Evolutionary conservation across 2,888 invertebrate species (phyloP).

Genomic region (Neoitamus cyanurus): DNA sequence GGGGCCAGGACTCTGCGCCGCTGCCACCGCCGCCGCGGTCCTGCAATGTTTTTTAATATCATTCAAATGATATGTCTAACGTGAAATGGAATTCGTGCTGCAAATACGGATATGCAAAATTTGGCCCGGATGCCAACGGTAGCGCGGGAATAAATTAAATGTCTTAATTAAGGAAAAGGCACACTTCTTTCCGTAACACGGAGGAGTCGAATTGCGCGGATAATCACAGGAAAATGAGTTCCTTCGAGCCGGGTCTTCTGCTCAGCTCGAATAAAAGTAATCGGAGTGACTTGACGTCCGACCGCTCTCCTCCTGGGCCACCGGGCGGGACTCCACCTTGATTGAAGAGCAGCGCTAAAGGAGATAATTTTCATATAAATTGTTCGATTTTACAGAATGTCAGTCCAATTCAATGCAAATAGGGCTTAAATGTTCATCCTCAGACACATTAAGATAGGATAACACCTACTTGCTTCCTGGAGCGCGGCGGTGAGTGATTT

Average conservation of each 20-base stretch:
- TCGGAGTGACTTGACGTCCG: neutral
- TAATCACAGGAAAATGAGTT: neutral
- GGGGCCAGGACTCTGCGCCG: too few relatives aligned
- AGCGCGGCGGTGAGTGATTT: conserved; percentile 17
- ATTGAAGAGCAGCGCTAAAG: neutral
- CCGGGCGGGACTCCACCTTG: neutral
- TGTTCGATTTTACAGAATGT: conserved; percentile 40
- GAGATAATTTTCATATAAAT: conserved; percentile 46
- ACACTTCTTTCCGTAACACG: conserved; percentile 10
- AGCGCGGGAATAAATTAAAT: conserved; percentile 21
- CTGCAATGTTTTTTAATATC: conserved; percentile 36
- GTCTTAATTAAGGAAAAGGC: conserved; percentile 17
- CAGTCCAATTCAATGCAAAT: conserved; percentile 46
- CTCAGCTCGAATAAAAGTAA: neutral
- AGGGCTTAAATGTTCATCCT: conserved; percentile 40
- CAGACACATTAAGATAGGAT: conserved; percentile 33
- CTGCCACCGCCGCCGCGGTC: neutral
- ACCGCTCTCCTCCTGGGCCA: neutral
- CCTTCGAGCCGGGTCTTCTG: neutral
- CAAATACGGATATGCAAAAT: neutral
- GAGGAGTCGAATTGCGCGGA: neutral
- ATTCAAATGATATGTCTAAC: conserved; percentile 30
- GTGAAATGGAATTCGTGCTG: conserved; percentile 15
- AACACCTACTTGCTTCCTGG: neutral
- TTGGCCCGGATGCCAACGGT: neutral